Conservation (phyloP, 2,888 invertebrate species). For the Cephus nigrinus region DNA sequence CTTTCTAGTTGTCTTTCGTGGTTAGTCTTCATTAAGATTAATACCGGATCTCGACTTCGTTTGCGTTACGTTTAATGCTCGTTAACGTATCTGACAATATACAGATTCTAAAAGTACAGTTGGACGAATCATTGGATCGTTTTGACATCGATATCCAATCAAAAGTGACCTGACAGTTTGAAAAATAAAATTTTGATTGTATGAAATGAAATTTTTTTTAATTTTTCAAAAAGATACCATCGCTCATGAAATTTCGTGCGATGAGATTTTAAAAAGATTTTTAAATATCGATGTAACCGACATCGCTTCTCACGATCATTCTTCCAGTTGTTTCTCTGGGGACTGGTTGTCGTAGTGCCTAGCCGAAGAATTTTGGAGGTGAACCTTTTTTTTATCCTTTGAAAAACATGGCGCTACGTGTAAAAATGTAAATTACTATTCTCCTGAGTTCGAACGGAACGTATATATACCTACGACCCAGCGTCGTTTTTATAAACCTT, state of each 20-base stretch:
- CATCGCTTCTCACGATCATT: not conserved
- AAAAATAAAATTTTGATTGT: not conserved
- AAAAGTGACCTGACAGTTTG: not conserved
- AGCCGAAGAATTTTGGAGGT: not conserved
- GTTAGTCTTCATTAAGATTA: slow-evolving; percentile 37
- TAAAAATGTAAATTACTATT: slow-evolving; percentile 5
- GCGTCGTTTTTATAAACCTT: not conserved
- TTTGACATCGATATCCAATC: not conserved
- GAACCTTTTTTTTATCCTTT: not conserved
- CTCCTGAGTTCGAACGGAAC: not conserved
- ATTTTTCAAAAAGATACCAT: not conserved
- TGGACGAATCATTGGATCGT: not conserved
- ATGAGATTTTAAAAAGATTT: not conserved
- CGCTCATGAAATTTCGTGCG: not conserved
- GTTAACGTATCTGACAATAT: not conserved
- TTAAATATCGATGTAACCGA: not conserved
- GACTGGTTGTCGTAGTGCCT: not conserved
- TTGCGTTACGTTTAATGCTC: not conserved
- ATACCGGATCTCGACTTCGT: slow-evolving; percentile 20
- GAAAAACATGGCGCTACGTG: not conserved
- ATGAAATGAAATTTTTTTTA: not conserved
- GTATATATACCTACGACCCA: not conserved
- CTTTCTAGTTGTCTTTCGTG: slow-evolving; percentile 26
- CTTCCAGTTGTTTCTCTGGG: not conserved
- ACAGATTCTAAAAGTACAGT: not conserved